Evolutionary conservation across 2,797 vertebrate genomes (phyloP).

Genomic region (Strix occidentalis): DNA sequence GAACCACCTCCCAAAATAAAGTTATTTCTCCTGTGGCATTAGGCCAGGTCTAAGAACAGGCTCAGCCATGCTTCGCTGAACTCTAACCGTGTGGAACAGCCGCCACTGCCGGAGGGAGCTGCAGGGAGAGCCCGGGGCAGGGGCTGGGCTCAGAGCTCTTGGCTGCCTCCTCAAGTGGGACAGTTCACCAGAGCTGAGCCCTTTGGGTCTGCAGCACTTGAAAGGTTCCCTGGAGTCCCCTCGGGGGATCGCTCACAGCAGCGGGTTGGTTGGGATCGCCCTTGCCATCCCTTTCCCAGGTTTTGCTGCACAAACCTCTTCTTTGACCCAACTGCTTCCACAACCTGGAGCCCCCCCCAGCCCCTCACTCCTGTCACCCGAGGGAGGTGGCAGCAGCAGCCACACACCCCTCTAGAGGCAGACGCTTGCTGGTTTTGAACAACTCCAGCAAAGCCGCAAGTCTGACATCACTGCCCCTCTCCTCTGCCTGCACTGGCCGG

Average conservation of each 20-base stretch:
- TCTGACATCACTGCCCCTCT: rapidly evolving
- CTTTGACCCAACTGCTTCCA: neutral
- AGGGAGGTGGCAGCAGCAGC: neutral
- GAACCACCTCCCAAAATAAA: conserved; percentile 4
- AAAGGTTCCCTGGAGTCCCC: neutral
- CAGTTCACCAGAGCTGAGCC: neutral
- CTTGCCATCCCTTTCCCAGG: neutral
- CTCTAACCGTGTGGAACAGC: rapidly evolving
- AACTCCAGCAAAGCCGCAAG: neutral
- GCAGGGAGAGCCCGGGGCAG: neutral
- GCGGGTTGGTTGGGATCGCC: neutral
- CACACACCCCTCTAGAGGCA: rapidly evolving
- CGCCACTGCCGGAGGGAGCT: neutral
- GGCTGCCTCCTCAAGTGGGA: neutral
- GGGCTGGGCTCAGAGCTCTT: neutral
- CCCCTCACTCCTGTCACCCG: rapidly evolving
- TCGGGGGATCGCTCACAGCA: rapidly evolving
- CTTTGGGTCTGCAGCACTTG: neutral
- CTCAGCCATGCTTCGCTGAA: neutral
- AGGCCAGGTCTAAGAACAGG: neutral
- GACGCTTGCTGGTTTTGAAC: neutral
- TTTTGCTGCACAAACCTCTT: neutral
- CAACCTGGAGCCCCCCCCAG: neutral
- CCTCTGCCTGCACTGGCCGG: rapidly evolving
- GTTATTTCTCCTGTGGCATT: neutral